Evolutionary conservation across 2,113 vertebrate genomes (phyloP).

Genomic region (Callaeas wilsoni): DNA sequence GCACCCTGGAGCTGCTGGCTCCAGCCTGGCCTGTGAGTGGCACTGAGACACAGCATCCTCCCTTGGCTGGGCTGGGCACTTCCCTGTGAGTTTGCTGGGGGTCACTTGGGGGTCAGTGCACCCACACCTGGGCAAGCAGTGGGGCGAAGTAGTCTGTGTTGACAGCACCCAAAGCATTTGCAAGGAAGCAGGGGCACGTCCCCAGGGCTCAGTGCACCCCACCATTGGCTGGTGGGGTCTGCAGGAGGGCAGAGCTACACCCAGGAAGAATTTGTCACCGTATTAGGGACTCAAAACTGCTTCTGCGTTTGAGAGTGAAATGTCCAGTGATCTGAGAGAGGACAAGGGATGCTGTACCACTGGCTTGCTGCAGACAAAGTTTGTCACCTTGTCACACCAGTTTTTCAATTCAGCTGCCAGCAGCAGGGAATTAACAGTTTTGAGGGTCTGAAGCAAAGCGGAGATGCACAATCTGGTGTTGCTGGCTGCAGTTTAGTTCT

Average conservation of each 20-base stretch:
- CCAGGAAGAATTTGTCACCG: fast-evolving
- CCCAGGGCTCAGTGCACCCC: neutral
- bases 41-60: neutral
- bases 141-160: neutral
- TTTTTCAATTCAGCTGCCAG: neutral
- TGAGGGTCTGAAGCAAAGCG: neutral
- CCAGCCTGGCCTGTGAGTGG: neutral
- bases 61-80: neutral
- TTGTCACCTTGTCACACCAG: neutral
- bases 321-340: neutral
- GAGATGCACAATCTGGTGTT: neutral
- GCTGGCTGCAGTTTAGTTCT: neutral
- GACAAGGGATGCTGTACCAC: neutral
- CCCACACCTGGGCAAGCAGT: neutral
- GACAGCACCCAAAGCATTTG: neutral
- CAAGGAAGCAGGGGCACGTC: neutral
- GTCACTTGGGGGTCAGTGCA: neutral
- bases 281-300: neutral
- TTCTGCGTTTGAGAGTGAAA: neutral
- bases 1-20: neutral
- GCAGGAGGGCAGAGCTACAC: neutral
- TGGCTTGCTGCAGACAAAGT: neutral
- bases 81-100: neutral
- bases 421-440: neutral
- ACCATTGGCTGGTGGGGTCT: neutral